These are phyloP conservation scores for Alviniconcha strummeri DNA, from an alignment of 2,888 invertebrate genomes.

Conservation along the genomic window DNA sequence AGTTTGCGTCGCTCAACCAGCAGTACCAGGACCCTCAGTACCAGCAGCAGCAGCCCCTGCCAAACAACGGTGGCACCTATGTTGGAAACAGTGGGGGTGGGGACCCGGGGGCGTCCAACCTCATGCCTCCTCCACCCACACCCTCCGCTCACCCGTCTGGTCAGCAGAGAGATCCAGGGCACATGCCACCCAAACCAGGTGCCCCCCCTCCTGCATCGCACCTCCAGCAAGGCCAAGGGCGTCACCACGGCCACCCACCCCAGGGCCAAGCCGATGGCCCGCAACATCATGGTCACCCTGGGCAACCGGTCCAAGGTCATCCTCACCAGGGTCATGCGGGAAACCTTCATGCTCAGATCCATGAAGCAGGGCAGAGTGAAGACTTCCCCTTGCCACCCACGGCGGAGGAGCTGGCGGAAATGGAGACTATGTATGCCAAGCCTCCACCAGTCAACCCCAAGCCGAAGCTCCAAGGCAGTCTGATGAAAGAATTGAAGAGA, in stretches of 20 bases:
- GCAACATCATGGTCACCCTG: constrained; percentile 16
- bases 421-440: constrained; percentile 57
- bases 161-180: constrained; percentile 32
- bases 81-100: constrained; percentile 29
- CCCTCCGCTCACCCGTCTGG: constrained; percentile 8
- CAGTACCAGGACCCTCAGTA: constrained; percentile 44
- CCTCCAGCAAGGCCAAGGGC: constrained; percentile 9
- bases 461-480: constrained; percentile 22
- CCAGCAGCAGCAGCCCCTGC: constrained; percentile 29
- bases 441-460: constrained; percentile 46
- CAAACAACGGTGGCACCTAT: constrained; percentile 22
- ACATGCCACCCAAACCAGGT: neutral
- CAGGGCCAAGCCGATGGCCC: constrained; percentile 22
- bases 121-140: constrained; percentile 25
- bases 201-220: neutral
- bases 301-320: constrained; percentile 22
- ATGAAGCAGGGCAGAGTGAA: constrained; percentile 32
- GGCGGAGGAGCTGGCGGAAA: constrained; percentile 61
- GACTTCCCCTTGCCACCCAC: constrained; percentile 67
- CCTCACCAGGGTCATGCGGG: constrained; percentile 32
- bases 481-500: constrained; percentile 45
- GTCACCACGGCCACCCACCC: constrained; percentile 8
- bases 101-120: constrained; percentile 12
- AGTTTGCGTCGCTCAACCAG: constrained; percentile 55
- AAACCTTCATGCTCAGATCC: constrained; percentile 19